Base-by-base conservation (phyloP, 2,797 vertebrate species). In the Siniperca scherzeri region DNA sequence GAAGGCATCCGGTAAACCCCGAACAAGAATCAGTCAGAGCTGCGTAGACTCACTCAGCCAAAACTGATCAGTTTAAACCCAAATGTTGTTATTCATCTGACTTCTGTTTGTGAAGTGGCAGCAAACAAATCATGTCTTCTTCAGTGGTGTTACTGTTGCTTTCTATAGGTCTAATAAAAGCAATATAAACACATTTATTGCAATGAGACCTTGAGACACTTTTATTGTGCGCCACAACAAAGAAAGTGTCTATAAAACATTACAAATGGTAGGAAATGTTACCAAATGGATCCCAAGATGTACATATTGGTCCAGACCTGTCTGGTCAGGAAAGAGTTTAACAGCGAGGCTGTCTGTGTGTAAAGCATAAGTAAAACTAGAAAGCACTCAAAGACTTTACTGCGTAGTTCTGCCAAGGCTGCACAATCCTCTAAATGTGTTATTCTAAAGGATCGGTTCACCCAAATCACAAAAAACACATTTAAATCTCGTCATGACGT, bases 111-210 rank as follows among this genome's bases (percentile, higher is more conserved):
- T 44, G 53, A 56, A n/a, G n/a, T 11, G 38, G 50, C 52, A 46
- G 53, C n/a, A 59, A 72, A 72, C 70, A 36, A 48, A 48, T 72
- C 19, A 2, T 0, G 19, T 71, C 11, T 64, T 17, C 8, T 33
- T 62, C 21, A 12, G 60, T 27, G 25, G 36, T 12, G 55, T 46
- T 40, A 3, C 16, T 25, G 59, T 60, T 21, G 16, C 9, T 59
- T 59, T 72, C n/a, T 46, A 19, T 27, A 4, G 13, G n/a, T n/a
- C 59, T 19, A 44, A 70, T 62, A 78, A 78, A 78, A 55, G 50
- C 50, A 56, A 50, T 2, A 70, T 25, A 78, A 64, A 78, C 68
- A 55, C 50, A 1, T 57, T 66, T 57, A 70, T 40, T 48, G 61
- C 33, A 10, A 17, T 1, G 53, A 72, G 68, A 60, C 74, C 74